Evolutionary conservation across 1,140 invertebrate species (phyloP), one percentile per base, ranked within the genome.

Genomic region (Asbolus verrucosus): DNA sequence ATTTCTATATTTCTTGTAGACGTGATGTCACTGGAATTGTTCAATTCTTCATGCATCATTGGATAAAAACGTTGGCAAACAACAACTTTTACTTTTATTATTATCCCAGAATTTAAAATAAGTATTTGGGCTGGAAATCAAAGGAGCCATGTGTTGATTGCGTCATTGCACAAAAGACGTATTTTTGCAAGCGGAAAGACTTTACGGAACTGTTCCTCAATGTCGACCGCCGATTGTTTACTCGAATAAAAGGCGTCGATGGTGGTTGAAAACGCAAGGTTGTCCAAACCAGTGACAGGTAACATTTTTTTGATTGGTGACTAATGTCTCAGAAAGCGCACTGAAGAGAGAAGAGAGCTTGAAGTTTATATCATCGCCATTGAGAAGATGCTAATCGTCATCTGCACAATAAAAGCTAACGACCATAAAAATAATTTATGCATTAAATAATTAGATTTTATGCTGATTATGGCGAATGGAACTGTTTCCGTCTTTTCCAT

Each of bases 21-120:
- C 61, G 61, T 65, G 61, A 65, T 65, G 61, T 65, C 39, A 65
- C 61, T 65, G 24, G 14, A 50, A 50, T 67, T 67, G 65, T 67
- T 67, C 41, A 46, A 67, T 67, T 67, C 41, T 50, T 50, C 41
- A 67, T 67, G 41, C 41, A 50, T 54, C 65, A 67, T 24, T 59
- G 65, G 33, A 30, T 19, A 50, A 67, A 19, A 59, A 36, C 43
- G 50, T 67, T 67, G 41, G 43, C 65, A 67, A 67, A 67, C 43
- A 54, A 46, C 36, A 66, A 67, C 65, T 67, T 67, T 67, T 67
- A 67, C 65, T 67, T 67, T 67, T 36, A 54, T 54, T 54, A 54
- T 54, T 54, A 54, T 54, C n/a, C 18, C 46, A 13, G 46, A 54
- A 54, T 54, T 13, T 54, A 27, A 54, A 54, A 54, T 54, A 14